phyloP scores from a whole-genome alignment of 2,888 invertebrate species.

The Apamea crenata region DNA sequence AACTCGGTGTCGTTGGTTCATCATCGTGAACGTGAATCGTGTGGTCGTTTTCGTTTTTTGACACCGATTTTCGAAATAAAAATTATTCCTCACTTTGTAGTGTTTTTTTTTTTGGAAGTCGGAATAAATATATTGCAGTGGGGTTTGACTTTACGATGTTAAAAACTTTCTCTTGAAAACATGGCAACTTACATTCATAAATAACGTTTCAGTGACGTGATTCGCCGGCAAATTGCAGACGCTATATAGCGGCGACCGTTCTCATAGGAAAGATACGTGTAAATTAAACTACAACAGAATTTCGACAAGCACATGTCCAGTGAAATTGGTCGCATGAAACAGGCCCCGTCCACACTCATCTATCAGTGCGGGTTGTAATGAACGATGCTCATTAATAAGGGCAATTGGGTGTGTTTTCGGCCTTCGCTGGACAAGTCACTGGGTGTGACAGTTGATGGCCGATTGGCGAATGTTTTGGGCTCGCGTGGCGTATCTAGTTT shows the following conservation, averaged over 20 bases:
- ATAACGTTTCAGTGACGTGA: background rate
- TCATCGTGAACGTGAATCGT: too few species aligned
- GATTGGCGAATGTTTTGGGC: conserved; percentile 31
- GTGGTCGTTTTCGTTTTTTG: too few species aligned
- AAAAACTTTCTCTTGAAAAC: background rate
- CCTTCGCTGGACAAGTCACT: conserved; percentile 47
- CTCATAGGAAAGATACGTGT: background rate
- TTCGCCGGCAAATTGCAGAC: background rate
- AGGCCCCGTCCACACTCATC: conserved; percentile 53
- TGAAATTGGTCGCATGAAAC: conserved; percentile 27
- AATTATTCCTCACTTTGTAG: too few species aligned
- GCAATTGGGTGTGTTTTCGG: conserved; percentile 63
- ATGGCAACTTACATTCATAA: background rate
- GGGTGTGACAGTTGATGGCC: conserved; percentile 56
- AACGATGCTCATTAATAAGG: conserved; percentile 68
- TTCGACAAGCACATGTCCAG: conserved; percentile 18
- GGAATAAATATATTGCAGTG: too few species aligned
- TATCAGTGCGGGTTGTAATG: conserved; percentile 58
- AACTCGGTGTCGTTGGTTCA: too few species aligned
- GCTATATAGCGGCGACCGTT: background rate
- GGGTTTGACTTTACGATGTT: too few species aligned
- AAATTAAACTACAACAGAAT: conserved; percentile 24
- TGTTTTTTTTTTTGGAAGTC: too few species aligned
- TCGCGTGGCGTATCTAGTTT: conserved; percentile 26
- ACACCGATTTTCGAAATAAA: too few species aligned